phyloP scores from a whole-genome alignment of 2,113 vertebrate species.

The Amblyornis subalaris region DNA sequence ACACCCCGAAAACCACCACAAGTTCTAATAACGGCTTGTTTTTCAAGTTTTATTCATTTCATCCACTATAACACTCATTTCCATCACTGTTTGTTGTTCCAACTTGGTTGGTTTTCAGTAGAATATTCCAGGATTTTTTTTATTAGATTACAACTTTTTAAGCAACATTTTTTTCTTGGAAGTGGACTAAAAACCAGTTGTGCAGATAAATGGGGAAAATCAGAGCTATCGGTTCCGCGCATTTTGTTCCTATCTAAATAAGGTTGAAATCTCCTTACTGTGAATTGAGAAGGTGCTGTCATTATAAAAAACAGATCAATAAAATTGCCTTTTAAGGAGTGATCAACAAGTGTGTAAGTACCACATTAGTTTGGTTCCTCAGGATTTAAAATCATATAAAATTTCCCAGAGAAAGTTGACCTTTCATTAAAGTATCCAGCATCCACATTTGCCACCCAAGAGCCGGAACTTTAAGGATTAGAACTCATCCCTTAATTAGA shows the following conservation, averaged over 20 bases:
- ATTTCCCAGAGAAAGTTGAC: not conserved
- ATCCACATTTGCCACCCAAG: not conserved
- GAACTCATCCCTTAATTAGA: not conserved
- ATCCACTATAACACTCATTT: not conserved
- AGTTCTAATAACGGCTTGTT: not conserved
- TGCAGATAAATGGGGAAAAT: not conserved
- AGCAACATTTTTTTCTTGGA: not conserved
- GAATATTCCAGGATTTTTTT: not conserved
- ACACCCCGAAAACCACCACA: not conserved
- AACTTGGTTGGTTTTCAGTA: fast-evolving
- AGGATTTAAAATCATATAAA: not conserved
- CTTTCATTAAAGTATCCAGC: not conserved
- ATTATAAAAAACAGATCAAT: not conserved
- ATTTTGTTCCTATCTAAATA: not conserved
- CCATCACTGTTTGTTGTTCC: not conserved
- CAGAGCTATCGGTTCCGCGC: not conserved
- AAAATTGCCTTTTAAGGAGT: not conserved
- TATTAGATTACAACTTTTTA: not conserved
- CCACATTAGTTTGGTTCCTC: not conserved
- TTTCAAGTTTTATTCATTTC: not conserved
- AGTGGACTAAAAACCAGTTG: not conserved
- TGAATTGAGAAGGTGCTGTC: not conserved
- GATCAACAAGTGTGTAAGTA: not conserved
- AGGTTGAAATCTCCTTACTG: not conserved
- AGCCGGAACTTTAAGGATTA: not conserved